Evolutionary conservation across 2,888 invertebrate species (phyloP).

Genomic region (Tenthredo mesomela): DNA sequence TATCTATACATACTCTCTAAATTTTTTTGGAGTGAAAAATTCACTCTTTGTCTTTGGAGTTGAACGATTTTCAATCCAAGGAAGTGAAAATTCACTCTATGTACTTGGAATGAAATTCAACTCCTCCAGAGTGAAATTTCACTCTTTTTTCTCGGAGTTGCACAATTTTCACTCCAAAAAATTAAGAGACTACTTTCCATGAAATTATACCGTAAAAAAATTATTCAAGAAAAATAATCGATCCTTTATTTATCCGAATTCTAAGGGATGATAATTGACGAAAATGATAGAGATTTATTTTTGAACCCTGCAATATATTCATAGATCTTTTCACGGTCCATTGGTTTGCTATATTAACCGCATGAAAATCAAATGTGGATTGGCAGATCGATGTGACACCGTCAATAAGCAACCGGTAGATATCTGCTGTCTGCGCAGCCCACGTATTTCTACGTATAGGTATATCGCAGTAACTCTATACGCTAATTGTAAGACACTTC

Average conservation of each 20-base stretch:
- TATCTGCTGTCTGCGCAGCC: slow-evolving; percentile 9
- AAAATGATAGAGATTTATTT: not conserved
- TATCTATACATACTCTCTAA: too few species aligned
- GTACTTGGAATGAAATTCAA: too few species aligned
- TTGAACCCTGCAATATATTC: not conserved
- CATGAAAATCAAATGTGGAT: not conserved
- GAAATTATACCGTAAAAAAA: not conserved
- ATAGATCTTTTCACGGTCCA: not conserved
- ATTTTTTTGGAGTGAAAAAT: too few species aligned
- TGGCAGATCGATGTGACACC: not conserved
- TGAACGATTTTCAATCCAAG: too few species aligned
- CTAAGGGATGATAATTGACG: not conserved
- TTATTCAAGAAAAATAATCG: not conserved
- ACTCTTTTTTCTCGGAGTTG: too few species aligned
- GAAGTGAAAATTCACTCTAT: too few species aligned
- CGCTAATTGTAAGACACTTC: slow-evolving; percentile 33
- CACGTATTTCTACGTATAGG: not conserved
- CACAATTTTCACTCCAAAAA: too few species aligned
- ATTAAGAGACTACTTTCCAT: too few species aligned
- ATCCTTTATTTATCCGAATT: not conserved
- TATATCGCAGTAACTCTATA: not conserved
- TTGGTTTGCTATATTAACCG: not conserved
- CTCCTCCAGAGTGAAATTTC: too few species aligned
- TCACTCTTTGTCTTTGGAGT: too few species aligned
- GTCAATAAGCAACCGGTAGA: not conserved